phyloP scores from a whole-genome alignment of 2,113 vertebrate genomes.

The Neodontobutis hainanensis region DNA sequence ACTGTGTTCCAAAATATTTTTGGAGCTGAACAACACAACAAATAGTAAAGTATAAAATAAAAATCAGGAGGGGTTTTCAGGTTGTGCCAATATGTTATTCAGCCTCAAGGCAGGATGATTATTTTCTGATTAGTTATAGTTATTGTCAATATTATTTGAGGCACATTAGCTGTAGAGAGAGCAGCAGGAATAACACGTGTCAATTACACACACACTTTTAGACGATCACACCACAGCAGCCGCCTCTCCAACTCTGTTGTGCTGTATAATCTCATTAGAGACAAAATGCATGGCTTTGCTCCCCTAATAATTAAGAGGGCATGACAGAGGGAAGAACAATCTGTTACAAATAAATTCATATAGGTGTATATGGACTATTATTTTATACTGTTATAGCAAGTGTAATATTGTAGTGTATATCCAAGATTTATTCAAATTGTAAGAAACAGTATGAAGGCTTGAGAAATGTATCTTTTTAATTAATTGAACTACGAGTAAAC shows the following conservation, averaged over 20 bases:
- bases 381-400: too few relatives aligned
- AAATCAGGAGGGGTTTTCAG: background rate
- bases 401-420: too few relatives aligned
- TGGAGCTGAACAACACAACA: conserved; percentile 46
- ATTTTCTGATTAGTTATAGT: conserved; percentile 35
- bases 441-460: too few relatives aligned
- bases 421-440: too few relatives aligned
- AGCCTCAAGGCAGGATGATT: conserved; percentile 51
- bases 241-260: background rate
- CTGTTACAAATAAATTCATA: background rate
- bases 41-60: background rate
- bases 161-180: conserved; percentile 42
- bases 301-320: conserved; percentile 20
- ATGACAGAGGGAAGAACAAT: conserved; percentile 12
- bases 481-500: too few relatives aligned
- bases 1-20: conserved; percentile 54
- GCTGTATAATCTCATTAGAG: background rate
- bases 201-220: conserved; percentile 15
- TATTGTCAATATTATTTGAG: conserved; percentile 25
- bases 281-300: background rate
- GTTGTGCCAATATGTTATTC: conserved; percentile 38
- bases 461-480: too few relatives aligned
- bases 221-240: conserved; percentile 12
- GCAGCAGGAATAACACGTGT: conserved; percentile 24
- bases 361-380: too few relatives aligned